Conservation (phyloP, 2,888 invertebrate species). For the Scrobipalpa atriplicella region DNA sequence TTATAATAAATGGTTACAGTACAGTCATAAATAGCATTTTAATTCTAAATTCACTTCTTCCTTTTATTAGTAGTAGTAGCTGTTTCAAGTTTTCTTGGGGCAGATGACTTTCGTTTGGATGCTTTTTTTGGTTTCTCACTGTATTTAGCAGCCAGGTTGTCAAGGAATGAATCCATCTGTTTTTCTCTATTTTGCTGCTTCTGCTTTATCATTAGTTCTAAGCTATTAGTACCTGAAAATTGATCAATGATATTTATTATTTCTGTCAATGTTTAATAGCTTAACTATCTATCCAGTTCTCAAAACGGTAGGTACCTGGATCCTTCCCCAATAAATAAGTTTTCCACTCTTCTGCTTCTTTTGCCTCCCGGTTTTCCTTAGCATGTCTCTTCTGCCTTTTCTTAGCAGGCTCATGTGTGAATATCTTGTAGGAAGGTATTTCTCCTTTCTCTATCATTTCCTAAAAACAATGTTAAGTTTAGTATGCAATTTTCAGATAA, state of each 20-base stretch:
- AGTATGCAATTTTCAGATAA: not conserved
- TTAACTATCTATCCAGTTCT: too few species aligned
- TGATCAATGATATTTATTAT: not conserved
- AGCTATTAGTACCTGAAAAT: slow-evolving; percentile 58
- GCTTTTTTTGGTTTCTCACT: slow-evolving; percentile 58
- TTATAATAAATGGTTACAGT: not conserved
- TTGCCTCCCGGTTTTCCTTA: slow-evolving; percentile 88
- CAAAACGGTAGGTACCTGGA: slow-evolving; percentile 45
- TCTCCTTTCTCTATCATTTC: slow-evolving; percentile 89
- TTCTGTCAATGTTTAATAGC: too few species aligned
- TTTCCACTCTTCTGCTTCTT: slow-evolving; percentile 85
- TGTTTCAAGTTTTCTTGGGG: slow-evolving; percentile 55
- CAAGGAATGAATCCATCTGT: slow-evolving; percentile 86
- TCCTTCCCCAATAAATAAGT: slow-evolving; percentile 57
- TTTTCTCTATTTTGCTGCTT: slow-evolving; percentile 84
- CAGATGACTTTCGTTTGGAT: slow-evolving; percentile 60
- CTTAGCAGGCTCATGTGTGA: slow-evolving; percentile 89
- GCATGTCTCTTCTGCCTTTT: slow-evolving; percentile 85
- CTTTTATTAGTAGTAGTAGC: slow-evolving; percentile 62
- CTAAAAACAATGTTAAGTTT: slow-evolving; percentile 47
- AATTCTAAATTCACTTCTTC: slow-evolving; percentile 47
- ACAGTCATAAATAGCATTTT: slow-evolving; percentile 7
- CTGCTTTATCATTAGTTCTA: slow-evolving; percentile 86
- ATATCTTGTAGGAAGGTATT: slow-evolving; percentile 89
- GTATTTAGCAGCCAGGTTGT: slow-evolving; percentile 89